Conservation (phyloP, 2,113 vertebrate species). For the Pygathrix nemaeus region DNA sequence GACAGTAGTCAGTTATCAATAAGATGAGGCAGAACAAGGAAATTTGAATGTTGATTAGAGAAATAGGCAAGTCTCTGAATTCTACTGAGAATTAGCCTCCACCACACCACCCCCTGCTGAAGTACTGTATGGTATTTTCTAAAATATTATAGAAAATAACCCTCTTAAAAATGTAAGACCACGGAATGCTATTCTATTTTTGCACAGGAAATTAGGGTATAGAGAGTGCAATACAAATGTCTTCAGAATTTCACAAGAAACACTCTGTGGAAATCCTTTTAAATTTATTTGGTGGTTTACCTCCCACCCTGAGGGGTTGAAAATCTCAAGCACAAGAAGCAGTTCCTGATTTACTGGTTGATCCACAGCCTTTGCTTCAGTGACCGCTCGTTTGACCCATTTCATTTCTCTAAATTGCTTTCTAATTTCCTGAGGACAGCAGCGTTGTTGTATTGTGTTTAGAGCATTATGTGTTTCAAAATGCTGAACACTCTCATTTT, state of each 20-base stretch:
- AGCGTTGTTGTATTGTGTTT: not conserved
- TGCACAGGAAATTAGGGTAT: slow-evolving; percentile 62
- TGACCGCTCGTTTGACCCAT: slow-evolving; percentile 56
- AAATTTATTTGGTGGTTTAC: slow-evolving; percentile 62
- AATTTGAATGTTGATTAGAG: slow-evolving; percentile 50
- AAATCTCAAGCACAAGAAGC: slow-evolving; percentile 55
- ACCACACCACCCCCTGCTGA: not conserved
- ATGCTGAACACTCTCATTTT: not conserved
- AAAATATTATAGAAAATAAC: slow-evolving; percentile 36
- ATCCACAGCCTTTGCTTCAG: slow-evolving; percentile 44
- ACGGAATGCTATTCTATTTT: slow-evolving; percentile 43
- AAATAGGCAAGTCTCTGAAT: slow-evolving; percentile 31
- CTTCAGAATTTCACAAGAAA: slow-evolving; percentile 62
- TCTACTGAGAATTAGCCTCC: not conserved
- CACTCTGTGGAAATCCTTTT: slow-evolving; percentile 57
- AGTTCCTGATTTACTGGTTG: slow-evolving; percentile 41
- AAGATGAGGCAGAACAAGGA: slow-evolving; percentile 54
- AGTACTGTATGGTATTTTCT: not conserved
- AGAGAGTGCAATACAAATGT: slow-evolving; percentile 57
- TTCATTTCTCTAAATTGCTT: slow-evolving; percentile 68
- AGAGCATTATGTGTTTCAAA: slow-evolving; percentile 40
- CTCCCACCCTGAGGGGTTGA: slow-evolving; percentile 49
- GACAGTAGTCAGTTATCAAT: slow-evolving; percentile 53
- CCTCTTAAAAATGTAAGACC: slow-evolving; percentile 43
- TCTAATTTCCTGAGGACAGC: slow-evolving; percentile 73